Percentiles rank a stretch among this genome's conserved stretches.
Conservation (phyloP, 2,888 invertebrate species). For the Ethmia dodecea region DNA sequence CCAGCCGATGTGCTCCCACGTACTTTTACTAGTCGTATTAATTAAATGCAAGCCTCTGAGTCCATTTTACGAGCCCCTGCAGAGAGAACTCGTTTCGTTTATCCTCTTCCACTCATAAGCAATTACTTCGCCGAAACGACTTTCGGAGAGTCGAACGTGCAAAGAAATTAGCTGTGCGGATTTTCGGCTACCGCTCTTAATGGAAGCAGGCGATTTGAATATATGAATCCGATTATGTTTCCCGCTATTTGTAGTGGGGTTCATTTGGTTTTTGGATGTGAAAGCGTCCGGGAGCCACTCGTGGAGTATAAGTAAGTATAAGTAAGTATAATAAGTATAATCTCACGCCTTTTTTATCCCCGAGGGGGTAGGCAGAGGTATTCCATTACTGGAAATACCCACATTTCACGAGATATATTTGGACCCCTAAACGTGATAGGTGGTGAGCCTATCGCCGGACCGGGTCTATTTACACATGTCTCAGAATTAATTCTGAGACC, state of each 20-base stretch:
- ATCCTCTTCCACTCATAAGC: conserved; percentile 74
- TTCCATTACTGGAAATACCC: no score
- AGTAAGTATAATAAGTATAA: not conserved
- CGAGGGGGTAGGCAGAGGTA: no score
- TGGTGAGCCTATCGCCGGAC: no score
- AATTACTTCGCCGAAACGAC: conserved; percentile 70
- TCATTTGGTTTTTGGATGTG: not conserved
- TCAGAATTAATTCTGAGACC: no score
- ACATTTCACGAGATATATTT: no score
- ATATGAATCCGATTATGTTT: no score
- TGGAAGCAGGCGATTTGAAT: conserved; percentile 45
- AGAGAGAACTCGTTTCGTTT: conserved; percentile 70
- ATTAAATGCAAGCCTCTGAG: conserved; percentile 73
- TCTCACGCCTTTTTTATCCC: not conserved
- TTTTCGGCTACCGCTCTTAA: conserved; percentile 54
- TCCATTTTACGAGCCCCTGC: conserved; percentile 66
- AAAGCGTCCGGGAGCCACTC: not conserved
- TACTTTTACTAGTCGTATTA: conserved; percentile 65
- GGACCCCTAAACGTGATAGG: no score
- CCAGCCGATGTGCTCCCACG: conserved; percentile 57
- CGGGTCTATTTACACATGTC: no score
- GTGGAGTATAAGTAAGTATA: not conserved
- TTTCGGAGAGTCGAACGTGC: conserved; percentile 57
- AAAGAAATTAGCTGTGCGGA: conserved; percentile 65
- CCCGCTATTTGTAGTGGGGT: not conserved